Evolutionary conservation across 2,113 vertebrate species (phyloP), one percentile per base, ranked within the genome.

Genomic region (Cephalophus harveyi): DNA sequence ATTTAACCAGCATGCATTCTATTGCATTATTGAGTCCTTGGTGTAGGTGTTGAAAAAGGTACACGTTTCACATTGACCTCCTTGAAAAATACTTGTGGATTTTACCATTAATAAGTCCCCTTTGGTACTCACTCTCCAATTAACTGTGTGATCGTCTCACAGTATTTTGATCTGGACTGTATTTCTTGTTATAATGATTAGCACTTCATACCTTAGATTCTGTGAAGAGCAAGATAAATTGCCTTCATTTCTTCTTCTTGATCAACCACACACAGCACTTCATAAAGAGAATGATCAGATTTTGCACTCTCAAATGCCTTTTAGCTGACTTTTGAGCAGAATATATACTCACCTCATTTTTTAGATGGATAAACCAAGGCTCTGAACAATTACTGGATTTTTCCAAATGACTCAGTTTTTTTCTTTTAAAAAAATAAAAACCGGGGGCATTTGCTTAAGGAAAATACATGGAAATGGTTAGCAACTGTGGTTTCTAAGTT

Each of bases 141-240:
- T 97, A 98, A 87, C 82, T 91, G 40, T 74, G 93, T 94, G 96
- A 96, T 96, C 57, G 85, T 78, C 94, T 92, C 91, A 87, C 16
- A 50, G 91, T 92, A 86, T 97, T 98, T 97, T 97, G 94, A 95
- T 98, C 94, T 79, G 64, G 94, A 89, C 86, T 91, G 52, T 91
- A 81, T 97, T 97, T 97, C 89, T 94, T 94, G 79, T 89, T 97
- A 95, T 97, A 96, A 95, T 95, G 89, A 97, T 91, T 89, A 93
- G 87, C 50, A 67, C 93, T 97, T 97, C 54, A 86, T 94, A 93
- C 55, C 48, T 96, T 87, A 86, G 54, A 87, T 46, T 93, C 92
- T 54, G 76, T 96, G 82, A 96, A 96, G 92, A 96, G 57, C 74
- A 89, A 95, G 95, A 96, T 67, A 81, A 97, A 97, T 94, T 91